Evolutionary conservation across 2,113 vertebrate species (phyloP), one percentile per base, ranked within the genome.

Genomic region (Myiagra hebetior): DNA sequence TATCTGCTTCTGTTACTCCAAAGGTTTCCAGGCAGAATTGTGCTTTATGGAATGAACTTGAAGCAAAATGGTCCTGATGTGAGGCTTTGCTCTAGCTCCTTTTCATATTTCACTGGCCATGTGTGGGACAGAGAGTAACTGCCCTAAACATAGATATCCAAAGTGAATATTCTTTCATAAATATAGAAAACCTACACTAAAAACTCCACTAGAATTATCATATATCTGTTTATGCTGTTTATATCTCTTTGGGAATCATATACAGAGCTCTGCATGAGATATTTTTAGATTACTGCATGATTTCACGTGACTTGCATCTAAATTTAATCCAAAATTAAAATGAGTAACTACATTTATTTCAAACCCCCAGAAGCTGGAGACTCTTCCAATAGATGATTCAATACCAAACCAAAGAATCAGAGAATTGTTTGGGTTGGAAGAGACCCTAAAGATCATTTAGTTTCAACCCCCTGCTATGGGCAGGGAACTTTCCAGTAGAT

Each of bases 231-330:
- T 62, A 79, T 87, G 50, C 49, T 80, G 84, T 85, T 82, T 85
- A 55, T 64, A 50, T 79, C n/a, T 79, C 63, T 82, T 60, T n/a
- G 86, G 62, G 53, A 91, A 91, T 60, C 67, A 57, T 21, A 68
- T 30, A 68, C 35, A 92, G 89, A 87, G 60, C 28, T 83, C 79
- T 86, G 64, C 64, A 80, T 1, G 5, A 42, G 53, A 8, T 94
- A 91, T 96, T 95, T 96, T 95, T 96, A 89, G 81, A 69, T 79
- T 68, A 16, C 84, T 95, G 81, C 74, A 85, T 81, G 70, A 91
- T 96, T 95, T 96, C 93, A 96, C 30, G 11, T 87, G 94, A 94
- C 59, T 75, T 62, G 87, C 70, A 68, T 93, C 87, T 91, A 47
- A 47, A 47, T 47, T 47, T 47, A 47, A 47, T 67, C 57, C 41